These are phyloP conservation scores for Zele albiditarsus DNA, from an alignment of 2,888 invertebrate species.

Conservation along the genomic window DNA sequence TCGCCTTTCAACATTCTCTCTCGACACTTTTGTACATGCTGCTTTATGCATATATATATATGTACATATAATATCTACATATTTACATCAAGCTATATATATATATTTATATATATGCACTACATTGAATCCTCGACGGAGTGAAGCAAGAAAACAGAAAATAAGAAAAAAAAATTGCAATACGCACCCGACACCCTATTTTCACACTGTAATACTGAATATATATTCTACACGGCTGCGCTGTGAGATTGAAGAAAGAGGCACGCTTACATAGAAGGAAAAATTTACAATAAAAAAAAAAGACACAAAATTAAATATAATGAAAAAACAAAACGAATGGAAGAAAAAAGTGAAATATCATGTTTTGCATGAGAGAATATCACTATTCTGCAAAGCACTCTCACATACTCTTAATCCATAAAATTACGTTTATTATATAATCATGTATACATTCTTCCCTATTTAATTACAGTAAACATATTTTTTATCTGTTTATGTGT, in stretches of 20 bases:
- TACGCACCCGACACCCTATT: slow-evolving; percentile 5
- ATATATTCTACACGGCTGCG: not conserved
- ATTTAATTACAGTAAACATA: too few species aligned
- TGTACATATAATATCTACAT: not conserved
- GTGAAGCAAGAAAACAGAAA: slow-evolving; percentile 5
- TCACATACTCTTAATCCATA: not conserved
- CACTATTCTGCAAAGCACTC: not conserved
- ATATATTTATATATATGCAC: slow-evolving; percentile 5
- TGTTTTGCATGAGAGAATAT: not conserved
- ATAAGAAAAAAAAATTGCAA: slow-evolving; percentile 14
- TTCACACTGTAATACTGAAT: not conserved
- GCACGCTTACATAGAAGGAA: not conserved
- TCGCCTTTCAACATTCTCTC: slow-evolving; percentile 7
- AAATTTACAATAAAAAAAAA: not conserved
- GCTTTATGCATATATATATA: not conserved
- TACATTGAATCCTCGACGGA: slow-evolving; percentile 9
- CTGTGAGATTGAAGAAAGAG: not conserved
- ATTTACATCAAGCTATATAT: not conserved
- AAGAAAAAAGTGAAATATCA: not conserved
- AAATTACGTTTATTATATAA: not conserved
- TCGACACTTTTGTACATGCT: slow-evolving; percentile 5
- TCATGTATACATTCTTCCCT: too few species aligned
- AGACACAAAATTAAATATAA: not conserved
- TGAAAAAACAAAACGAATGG: not conserved
- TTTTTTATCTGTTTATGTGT: too few species aligned